A percentile compares a stretch with the other conserved stretches of the same genome.
Conservation (phyloP, 2,797 vertebrate species). For the Liasis olivaceus region DNA sequence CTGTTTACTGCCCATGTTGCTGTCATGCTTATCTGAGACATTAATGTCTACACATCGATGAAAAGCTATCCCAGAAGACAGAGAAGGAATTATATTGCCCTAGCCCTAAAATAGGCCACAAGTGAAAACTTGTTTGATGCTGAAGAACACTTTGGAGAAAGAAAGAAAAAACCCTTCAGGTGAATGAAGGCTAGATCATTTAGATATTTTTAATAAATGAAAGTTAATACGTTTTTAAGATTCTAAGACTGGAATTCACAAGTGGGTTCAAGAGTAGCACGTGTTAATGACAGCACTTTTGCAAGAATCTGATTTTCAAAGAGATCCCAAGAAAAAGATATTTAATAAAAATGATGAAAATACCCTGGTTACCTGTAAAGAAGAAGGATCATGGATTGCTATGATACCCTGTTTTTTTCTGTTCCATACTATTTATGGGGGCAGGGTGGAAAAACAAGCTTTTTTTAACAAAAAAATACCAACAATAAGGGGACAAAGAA, state of each 20-base stretch:
- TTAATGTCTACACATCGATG: not conserved
- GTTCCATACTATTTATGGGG: not conserved
- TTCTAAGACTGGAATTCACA: not conserved
- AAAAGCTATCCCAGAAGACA: not conserved
- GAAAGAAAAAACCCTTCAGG: not conserved
- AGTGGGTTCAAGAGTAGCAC: not conserved
- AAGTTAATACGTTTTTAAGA: not conserved
- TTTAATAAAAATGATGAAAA: conserved; percentile 1
- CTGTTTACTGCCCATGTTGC: too few relatives aligned
- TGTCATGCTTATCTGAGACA: not conserved
- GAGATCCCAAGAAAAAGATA: conserved; percentile 27
- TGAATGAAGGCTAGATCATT: not conserved
- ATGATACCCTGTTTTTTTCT: conserved; percentile 32
- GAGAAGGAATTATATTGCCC: not conserved
- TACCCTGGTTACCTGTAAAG: conserved; percentile 4
- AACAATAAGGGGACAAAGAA: not conserved
- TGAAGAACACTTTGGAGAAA: not conserved
- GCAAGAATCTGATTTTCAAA: not conserved
- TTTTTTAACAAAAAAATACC: not conserved
- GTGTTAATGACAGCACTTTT: not conserved
- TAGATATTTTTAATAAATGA: conserved; percentile 13
- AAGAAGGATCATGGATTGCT: conserved; percentile 23
- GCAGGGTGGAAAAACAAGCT: not conserved
- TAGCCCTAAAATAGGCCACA: not conserved
- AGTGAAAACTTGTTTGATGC: not conserved